Conservation (phyloP, 2,888 invertebrate genomes). For the Andrena hattorfiana region DNA sequence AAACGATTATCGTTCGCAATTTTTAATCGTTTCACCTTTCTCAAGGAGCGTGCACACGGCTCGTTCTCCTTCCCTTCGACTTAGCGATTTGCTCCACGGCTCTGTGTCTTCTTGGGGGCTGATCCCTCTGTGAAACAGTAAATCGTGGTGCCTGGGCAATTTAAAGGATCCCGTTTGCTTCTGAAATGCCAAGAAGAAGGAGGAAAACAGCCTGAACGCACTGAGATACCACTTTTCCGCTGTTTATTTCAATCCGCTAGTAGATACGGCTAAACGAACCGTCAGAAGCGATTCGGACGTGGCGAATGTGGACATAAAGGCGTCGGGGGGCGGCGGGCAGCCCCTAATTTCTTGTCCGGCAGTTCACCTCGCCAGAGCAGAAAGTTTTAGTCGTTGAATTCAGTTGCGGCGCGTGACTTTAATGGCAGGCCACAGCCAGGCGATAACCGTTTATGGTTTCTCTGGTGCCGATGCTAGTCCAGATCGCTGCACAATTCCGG, state of each 20-base stretch:
- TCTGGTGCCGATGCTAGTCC: conserved; percentile 52
- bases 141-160: not conserved
- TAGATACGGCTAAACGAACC: conserved; percentile 31
- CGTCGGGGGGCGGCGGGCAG: not conserved
- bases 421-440: conserved; percentile 54
- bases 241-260: not conserved
- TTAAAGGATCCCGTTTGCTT: conserved; percentile 6
- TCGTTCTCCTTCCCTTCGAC: conserved; percentile 1
- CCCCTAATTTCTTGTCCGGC: conserved; percentile 64
- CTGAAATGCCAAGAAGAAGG: conserved; percentile 12
- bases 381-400: conserved; percentile 72
- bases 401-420: conserved; percentile 68
- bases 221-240: not conserved
- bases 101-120: not conserved
- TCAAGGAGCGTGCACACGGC: not conserved
- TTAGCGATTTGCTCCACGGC: not conserved
- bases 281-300: conserved; percentile 19
- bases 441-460: conserved; percentile 64
- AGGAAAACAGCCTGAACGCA: conserved; percentile 14
- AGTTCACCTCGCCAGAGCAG: conserved; percentile 44
- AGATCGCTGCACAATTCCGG: conserved; percentile 67
- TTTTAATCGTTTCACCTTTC: not conserved
- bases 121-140: not conserved
- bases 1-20: not conserved
- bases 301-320: conserved; percentile 1